Evolutionary conservation across 2,113 vertebrate genomes (phyloP), one percentile per base, ranked within the genome.

Genomic region (Prietella phreatophila): DNA sequence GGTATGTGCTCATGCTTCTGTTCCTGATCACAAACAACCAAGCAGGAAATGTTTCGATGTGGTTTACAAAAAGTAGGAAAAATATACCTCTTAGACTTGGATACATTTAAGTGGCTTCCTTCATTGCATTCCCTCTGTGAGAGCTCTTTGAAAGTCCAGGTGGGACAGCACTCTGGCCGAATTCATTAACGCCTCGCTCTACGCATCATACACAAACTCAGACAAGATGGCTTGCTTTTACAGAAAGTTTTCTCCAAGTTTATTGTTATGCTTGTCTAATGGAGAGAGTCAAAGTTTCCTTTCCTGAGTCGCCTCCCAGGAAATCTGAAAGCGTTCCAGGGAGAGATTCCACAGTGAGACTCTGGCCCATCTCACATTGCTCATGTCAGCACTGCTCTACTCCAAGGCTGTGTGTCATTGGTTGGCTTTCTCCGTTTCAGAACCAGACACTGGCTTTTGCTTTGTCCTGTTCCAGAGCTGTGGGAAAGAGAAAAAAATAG

Each of bases 381-480:
- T 83, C 65, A 55, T 60, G 53, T 83, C 88, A 89, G 88, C 56
- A 58, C 65, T 83, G 76, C 60, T 83, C 60, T 76, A 17, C 58
- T 87, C 61, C 47, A 60, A 50, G 83, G 63, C 65, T 36, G 27
- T 25, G 10, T 65, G 87, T 88, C 81, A 78, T 80, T 88, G 42
- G 27, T 82, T 36, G 75, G 55, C 47, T 79, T 65, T 80, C 30
- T 89, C 89, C 84, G 87, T 91, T 81, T 96, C 94, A 99, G 94
- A 98, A 99, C 98, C 98, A 99, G 85, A 96, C 94, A 58, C 97
- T 92, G 42, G 97, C 95, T 93, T 98, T 98, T 91, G 89, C 94
- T 95, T 99, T 98, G 93, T 97, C 96, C 90, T 97, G 97, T 92
- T 98, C 97, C 85, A 96, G 93, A 94, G 95, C 98, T 99, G 93